A percentile compares a stretch with the other conserved stretches of the same genome.
Evolutionary conservation across 2,888 invertebrate species (phyloP).

Genomic region (Pyralis farinalis): DNA sequence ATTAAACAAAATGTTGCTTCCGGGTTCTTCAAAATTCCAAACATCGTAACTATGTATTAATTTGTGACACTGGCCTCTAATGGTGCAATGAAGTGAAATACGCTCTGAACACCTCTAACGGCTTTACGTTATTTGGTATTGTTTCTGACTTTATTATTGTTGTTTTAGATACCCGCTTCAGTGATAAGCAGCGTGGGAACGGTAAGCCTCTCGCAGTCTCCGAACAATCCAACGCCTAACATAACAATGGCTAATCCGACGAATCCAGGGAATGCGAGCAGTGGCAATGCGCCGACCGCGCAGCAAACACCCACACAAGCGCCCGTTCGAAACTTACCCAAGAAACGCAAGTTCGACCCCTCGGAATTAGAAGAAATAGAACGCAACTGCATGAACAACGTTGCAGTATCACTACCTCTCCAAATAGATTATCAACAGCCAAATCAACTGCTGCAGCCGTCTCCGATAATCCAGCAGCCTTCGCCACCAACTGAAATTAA

Average conservation of each 20-base stretch:
- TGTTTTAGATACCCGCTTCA: constrained; percentile 77
- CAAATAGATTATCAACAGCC: constrained; percentile 49
- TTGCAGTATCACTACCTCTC: constrained; percentile 45
- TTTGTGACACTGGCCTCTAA: too few species aligned
- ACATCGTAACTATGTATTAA: too few species aligned
- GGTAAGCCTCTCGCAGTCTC: constrained; percentile 72
- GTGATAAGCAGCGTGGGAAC: constrained; percentile 82
- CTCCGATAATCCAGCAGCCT: constrained; percentile 64
- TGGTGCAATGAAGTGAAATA: too few species aligned
- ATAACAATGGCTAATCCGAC: constrained; percentile 72
- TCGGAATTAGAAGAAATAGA: constrained; percentile 88
- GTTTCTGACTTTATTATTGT: too few species aligned
- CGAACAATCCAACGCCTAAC: constrained; percentile 57
- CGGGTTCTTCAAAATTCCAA: too few species aligned
- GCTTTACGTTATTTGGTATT: too few species aligned
- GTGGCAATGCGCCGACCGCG: constrained; percentile 41
- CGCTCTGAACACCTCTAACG: too few species aligned
- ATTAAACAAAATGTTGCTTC: too few species aligned
- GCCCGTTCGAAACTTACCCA: constrained; percentile 91
- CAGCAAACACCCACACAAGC: constrained; percentile 73
- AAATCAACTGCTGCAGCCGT: constrained; percentile 54
- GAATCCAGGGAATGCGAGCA: constrained; percentile 62
- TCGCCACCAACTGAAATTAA: constrained; percentile 82
- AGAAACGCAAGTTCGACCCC: constrained; percentile 94
- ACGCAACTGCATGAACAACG: constrained; percentile 68